Evolutionary conservation across 2,888 invertebrate genomes (phyloP).

Genomic region (Ophioninae sp.): DNA sequence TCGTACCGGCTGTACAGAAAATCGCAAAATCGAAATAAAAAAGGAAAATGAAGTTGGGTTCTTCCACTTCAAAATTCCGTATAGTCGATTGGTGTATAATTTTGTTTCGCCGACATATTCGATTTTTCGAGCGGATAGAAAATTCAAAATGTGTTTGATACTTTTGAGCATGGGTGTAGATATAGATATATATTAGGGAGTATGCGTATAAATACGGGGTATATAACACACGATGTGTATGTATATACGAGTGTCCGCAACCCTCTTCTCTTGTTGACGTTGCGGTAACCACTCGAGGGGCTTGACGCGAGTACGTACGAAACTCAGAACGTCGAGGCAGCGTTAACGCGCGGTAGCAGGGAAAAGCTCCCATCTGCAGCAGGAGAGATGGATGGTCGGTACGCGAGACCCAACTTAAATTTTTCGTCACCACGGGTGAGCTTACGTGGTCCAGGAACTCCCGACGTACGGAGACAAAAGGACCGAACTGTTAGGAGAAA

Average conservation of each 20-base stretch:
- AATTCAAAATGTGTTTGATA: too few relatives aligned
- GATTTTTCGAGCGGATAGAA: too few relatives aligned
- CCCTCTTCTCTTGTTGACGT: slow-evolving; percentile 46
- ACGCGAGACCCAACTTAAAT: slow-evolving; percentile 74
- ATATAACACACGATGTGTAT: slow-evolving; percentile 2
- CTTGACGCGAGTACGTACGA: slow-evolving; percentile 18
- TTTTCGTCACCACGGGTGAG: slow-evolving; percentile 64
- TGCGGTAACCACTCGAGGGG: slow-evolving; percentile 45
- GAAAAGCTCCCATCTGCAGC: slow-evolving; percentile 48
- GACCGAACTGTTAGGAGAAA: slow-evolving; percentile 10
- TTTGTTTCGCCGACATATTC: too few relatives aligned
- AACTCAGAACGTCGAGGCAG: slow-evolving; percentile 47
- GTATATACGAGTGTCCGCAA: slow-evolving; percentile 38
- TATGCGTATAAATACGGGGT: neutral
- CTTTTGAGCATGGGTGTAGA: too few relatives aligned
- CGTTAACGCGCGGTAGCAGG: slow-evolving; percentile 68
- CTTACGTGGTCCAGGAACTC: slow-evolving; percentile 45
- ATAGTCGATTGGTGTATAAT: too few relatives aligned
- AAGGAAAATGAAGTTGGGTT: too few relatives aligned
- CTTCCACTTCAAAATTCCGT: too few relatives aligned
- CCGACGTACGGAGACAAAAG: slow-evolving; percentile 41
- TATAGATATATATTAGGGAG: neutral
- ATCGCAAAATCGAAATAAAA: too few relatives aligned
- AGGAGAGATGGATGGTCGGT: slow-evolving; percentile 72
- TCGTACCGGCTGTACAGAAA: too few relatives aligned